These are phyloP conservation scores for Heteronetta atricapilla DNA, from an alignment of 2,113 vertebrate genomes.

Conservation along the genomic window DNA sequence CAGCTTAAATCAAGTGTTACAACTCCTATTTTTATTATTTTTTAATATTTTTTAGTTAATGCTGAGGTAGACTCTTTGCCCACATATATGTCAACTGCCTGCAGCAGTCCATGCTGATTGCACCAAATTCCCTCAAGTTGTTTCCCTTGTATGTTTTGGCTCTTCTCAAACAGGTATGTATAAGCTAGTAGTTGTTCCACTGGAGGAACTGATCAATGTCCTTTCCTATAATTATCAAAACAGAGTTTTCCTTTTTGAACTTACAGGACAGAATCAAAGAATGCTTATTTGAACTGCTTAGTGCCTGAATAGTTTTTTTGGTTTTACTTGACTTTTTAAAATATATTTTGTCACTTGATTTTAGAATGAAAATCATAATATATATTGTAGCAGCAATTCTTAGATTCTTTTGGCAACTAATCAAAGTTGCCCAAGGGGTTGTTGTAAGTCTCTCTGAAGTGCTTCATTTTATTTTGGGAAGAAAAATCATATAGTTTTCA, in stretches of 20 bases:
- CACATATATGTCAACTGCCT: constrained; percentile 85
- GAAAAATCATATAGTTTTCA: neutral
- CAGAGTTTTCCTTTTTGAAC: neutral
- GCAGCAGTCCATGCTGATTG: constrained; percentile 85
- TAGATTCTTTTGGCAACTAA: neutral
- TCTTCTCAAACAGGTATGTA: constrained; percentile 92
- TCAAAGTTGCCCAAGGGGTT: neutral
- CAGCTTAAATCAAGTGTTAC: neutral
- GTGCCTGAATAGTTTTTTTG: neutral
- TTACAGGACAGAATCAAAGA: neutral
- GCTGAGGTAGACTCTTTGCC: constrained; percentile 89
- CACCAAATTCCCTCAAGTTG: constrained; percentile 85
- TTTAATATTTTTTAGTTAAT: constrained; percentile 79
- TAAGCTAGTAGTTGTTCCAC: neutral
- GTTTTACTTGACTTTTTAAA: neutral
- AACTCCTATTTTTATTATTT: no score
- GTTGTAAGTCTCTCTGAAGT: neutral
- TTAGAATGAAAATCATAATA: neutral
- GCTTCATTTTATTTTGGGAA: neutral
- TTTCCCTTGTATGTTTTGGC: constrained; percentile 92
- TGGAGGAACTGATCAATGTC: neutral
- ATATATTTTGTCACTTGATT: no score
- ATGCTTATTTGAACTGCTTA: neutral
- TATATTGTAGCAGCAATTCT: neutral
- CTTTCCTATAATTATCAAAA: neutral